Evolutionary conservation across 2,888 invertebrate genomes (phyloP), one percentile per base, ranked within the genome.

Genomic region (Drosophila anomelani): DNA sequence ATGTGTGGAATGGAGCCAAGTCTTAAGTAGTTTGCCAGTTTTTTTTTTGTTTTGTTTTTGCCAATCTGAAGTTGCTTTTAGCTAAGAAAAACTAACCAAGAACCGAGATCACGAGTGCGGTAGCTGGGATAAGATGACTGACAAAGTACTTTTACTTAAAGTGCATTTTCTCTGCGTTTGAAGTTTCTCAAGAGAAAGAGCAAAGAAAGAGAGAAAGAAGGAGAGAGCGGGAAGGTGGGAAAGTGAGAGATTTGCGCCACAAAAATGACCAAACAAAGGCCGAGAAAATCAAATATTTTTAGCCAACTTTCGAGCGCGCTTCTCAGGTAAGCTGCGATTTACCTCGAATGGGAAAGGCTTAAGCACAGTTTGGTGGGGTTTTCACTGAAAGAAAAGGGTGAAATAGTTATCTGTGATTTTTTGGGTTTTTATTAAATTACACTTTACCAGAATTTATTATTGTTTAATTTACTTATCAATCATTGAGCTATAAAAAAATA

Each of bases 101-200:
- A 75, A 75, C 75, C 64, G 55, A 81, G 81, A 82, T 82, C 85
- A 81, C 76, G 72, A 77, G 39, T 39, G 38, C n/a, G 47, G 44
- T 43, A 8, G 20, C 34, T 13, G 23, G 29, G 41, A 15, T 51
- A 51, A 51, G 51, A 51, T 69, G 77, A 81, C 78, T 81, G 81
- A 75, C 78, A 81, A 84, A 82, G 73, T 64, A 73, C 73, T 73
- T 66, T 59, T 69, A 78, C 68, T 80, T 82, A 76, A 77, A 85
- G 77, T 85, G 82, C 78, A 76, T 76, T 82, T 76, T 57, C 55
- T 61, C 57, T 72, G 77, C 71, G 67, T 68, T 76, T 75, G 57
- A 77, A 79, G 75, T 71, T 75, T 68, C 53, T 58, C 49, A 69
- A 41, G 56, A 51, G 56, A 69, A 70, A 66, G 49, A 41, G 34